phyloP scores from a whole-genome alignment of 2,113 vertebrate genomes.

The Leptosomus discolor region DNA sequence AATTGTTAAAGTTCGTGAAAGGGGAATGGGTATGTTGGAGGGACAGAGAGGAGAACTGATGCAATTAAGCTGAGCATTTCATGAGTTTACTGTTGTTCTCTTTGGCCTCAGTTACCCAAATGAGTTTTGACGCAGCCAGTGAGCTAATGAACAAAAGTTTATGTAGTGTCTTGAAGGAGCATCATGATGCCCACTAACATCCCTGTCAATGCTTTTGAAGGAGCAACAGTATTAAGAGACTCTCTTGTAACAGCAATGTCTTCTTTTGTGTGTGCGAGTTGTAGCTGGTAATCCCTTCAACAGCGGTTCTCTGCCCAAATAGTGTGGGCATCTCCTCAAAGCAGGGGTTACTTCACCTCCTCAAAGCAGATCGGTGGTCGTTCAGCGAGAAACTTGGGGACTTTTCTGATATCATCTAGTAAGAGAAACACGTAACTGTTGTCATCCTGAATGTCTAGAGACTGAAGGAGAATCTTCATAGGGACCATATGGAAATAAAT shows the following conservation, averaged over 20 bases:
- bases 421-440: neutral
- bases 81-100: neutral
- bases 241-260: neutral
- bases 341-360: neutral
- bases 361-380: neutral
- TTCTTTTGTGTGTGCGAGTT: neutral
- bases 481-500: neutral
- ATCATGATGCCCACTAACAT: neutral
- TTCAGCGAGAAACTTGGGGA: neutral
- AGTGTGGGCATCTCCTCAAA: neutral
- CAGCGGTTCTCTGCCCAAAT: neutral
- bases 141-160: neutral
- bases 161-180: neutral
- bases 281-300: neutral
- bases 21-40: neutral
- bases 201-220: neutral
- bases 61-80: neutral
- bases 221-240: neutral
- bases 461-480: neutral
- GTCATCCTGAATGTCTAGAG: neutral
- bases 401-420: neutral
- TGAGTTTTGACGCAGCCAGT: neutral
- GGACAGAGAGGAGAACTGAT: neutral
- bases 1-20: neutral
- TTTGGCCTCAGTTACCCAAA: neutral